These are phyloP conservation scores for Styela plicata DNA, from an alignment of 23 tunicate species.

Conservation along the genomic window DNA sequence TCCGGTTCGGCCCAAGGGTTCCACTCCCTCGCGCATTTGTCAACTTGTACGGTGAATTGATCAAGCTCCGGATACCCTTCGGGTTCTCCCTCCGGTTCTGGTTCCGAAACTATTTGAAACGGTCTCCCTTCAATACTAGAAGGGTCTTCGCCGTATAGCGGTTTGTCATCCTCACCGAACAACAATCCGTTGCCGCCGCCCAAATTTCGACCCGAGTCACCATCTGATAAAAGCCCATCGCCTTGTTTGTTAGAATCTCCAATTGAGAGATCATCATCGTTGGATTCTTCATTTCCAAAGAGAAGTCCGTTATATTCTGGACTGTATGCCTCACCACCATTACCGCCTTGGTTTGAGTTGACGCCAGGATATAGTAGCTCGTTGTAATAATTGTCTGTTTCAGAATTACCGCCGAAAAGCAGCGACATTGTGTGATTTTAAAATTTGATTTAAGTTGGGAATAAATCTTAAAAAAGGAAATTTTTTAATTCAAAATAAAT, in stretches of 20 bases:
- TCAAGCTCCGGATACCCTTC: constrained; percentile 1
- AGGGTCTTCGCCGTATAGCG: no score
- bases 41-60: background rate
- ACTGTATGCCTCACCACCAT: background rate
- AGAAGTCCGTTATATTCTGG: background rate
- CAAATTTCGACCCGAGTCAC: background rate
- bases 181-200: background rate
- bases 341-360: background rate
- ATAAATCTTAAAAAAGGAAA: no score
- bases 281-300: background rate
- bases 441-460: no score
- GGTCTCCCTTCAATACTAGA: background rate
- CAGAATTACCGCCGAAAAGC: background rate
- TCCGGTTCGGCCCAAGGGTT: constrained; percentile 22
- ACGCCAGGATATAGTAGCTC: background rate
- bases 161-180: background rate
- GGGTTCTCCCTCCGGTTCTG: constrained; percentile 24
- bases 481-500: no score
- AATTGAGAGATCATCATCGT: background rate
- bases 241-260: background rate
- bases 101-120: background rate
- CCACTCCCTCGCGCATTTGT: constrained; percentile 1
- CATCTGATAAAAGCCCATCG: background rate
- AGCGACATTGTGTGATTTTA: no score
- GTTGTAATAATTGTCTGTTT: background rate